Percentiles rank a stretch among this genome's conserved stretches.
Conservation (phyloP, 1,140 invertebrate species). For the Drosophila lini region DNA sequence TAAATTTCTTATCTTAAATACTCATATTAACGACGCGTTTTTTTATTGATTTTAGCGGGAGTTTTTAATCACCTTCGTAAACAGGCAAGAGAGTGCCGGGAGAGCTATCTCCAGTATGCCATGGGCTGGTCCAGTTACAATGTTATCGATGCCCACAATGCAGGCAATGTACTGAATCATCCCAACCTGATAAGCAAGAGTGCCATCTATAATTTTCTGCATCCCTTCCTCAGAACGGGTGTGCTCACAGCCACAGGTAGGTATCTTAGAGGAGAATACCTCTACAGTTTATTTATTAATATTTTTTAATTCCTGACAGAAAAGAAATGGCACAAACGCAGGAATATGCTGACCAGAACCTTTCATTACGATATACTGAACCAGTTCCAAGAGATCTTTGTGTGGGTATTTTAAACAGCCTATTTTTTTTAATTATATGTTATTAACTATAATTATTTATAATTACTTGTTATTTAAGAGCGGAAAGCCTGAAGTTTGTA, state of each 20-base stretch:
- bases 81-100: neutral
- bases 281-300: neutral
- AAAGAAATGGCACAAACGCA: conserved; percentile 90
- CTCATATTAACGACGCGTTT: neutral
- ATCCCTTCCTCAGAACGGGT: conserved; percentile 89
- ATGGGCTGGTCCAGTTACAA: conserved; percentile 51
- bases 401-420: conserved; percentile 84
- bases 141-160: conserved; percentile 68
- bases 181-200: conserved; percentile 66
- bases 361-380: conserved; percentile 95
- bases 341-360: conserved; percentile 93
- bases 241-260: conserved; percentile 87
- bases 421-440: neutral
- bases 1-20: neutral
- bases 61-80: conserved; percentile 30
- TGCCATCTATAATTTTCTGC: conserved; percentile 85
- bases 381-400: conserved; percentile 89
- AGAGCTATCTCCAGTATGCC: conserved; percentile 63
- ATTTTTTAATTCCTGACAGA: conserved; percentile 20
- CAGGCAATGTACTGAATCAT: conserved; percentile 66
- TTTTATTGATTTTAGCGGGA: conserved; percentile 18
- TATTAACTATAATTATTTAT: conserved; percentile 89
- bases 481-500: conserved; percentile 83
- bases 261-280: too few species aligned
- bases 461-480: conserved; percentile 83